phyloP scores from a whole-genome alignment of 2,113 vertebrate species.

The Probosciger aterrimus region DNA sequence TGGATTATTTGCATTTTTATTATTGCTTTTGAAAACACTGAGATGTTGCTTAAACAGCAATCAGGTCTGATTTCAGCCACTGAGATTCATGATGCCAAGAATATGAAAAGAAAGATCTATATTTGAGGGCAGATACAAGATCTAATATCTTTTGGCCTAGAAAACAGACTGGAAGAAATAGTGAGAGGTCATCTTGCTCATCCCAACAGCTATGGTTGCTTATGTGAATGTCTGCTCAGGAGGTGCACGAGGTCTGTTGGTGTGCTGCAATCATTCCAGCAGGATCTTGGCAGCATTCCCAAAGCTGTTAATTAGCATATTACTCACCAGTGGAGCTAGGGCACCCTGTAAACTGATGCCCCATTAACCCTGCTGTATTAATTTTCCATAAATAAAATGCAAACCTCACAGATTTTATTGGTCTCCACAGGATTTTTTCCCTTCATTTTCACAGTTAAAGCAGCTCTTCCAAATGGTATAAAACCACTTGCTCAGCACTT shows the following conservation, averaged over 20 bases:
- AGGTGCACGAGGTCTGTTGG: background rate
- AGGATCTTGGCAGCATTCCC: conserved; percentile 14
- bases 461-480: background rate
- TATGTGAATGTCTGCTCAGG: background rate
- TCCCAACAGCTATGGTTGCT: background rate
- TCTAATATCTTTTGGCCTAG: background rate
- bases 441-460: background rate
- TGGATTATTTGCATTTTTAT: background rate
- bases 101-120: background rate
- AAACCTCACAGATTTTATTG: background rate
- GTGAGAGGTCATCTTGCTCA: background rate
- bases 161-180: background rate
- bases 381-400: conserved; percentile 24
- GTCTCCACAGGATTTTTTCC: background rate
- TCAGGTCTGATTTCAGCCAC: background rate
- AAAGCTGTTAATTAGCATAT: conserved; percentile 54
- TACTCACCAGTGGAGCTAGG: conserved; percentile 2
- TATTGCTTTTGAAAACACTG: background rate
- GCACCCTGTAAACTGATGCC: conserved; percentile 13
- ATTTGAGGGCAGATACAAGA: background rate
- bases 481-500: background rate
- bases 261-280: conserved; percentile 9
- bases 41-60: background rate
- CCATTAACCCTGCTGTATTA: conserved; percentile 9
- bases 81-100: background rate